Evolutionary conservation across 1,140 invertebrate species (phyloP).

Genomic region (Cydia fagiglandana): DNA sequence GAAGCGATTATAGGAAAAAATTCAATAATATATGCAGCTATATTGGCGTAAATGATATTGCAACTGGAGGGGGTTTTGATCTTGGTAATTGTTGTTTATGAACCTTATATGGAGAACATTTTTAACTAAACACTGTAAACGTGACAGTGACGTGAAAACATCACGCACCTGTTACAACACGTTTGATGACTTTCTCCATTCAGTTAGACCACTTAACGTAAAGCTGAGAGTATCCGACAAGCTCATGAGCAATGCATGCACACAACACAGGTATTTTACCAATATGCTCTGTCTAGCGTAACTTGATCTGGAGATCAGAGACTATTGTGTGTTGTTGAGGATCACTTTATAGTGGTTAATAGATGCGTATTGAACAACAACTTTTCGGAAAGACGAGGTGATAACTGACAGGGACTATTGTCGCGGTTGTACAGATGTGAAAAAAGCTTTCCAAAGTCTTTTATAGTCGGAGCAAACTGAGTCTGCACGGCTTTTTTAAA

Average conservation of each 20-base stretch:
- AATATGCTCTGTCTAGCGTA: neutral
- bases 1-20: neutral
- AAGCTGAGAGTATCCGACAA: neutral
- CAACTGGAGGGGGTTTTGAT: too few relatives aligned
- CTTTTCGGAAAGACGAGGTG: neutral
- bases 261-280: neutral
- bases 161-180: slow-evolving; percentile 2
- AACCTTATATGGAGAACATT: too few relatives aligned
- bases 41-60: neutral
- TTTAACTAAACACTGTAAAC: neutral
- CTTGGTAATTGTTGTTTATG: too few relatives aligned
- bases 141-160: neutral
- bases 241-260: neutral
- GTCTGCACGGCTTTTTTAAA: too few relatives aligned
- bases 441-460: too few relatives aligned
- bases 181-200: slow-evolving; percentile 6
- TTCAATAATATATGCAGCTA: neutral
- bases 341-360: neutral
- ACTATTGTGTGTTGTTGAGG: neutral
- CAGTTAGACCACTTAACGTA: slow-evolving; percentile 6
- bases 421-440: too few relatives aligned
- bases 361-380: neutral
- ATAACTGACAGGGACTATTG: neutral
- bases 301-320: neutral
- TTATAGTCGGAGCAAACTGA: too few relatives aligned